Base-by-base conservation (phyloP, 2,113 vertebrate genomes). In the Pteronura brasiliensis region DNA sequence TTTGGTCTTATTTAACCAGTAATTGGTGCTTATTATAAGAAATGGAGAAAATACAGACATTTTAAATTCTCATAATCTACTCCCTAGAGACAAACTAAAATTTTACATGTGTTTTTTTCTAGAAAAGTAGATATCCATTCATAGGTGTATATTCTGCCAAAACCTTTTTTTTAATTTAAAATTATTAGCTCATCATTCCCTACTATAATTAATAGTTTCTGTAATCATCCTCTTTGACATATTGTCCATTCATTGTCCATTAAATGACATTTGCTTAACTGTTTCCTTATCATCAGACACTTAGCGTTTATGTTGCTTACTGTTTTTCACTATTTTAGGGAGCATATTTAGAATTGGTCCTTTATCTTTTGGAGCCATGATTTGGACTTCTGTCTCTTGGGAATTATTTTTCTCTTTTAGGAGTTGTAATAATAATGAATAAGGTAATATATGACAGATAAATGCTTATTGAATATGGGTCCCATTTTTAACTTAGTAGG, bases 261-360 rank as follows among this genome's bases (percentile, higher is more conserved):
- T 18, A 36, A 57, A 93, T 83, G 67, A 14, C 36, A 80, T 90
- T 96, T 96, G 47, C 39, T 88, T 85, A 69, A 85, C 21, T 63
- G 5, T 94, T 92, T 92, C 76, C 23, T 93, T 72, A 42, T 84
- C 96, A 27, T 72, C 95, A 92, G 81, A 71, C 12, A 47, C 84
- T 84, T 80, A 77, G 2, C 27, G 72, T 55, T 72, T 72, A 49
- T 39, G 18, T 88, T 81, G 31, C 44, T 95, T 52, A 23, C 36
- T 77, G 39, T 71, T 97, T 92, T 96, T 95, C 74, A 82, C 86
- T 71, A 59, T 80, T 82, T 96, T 95, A 36, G 8, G 77, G 42
- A 77, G 69, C 6, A 34, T 34, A 44, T 93, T 92, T 83, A 55
- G 29, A 63, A 20, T 34, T 74, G 39, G 59, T 57, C 21, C 42